A percentile compares a stretch with the other conserved stretches of the same genome.
Conservation (phyloP, 2,797 vertebrate genomes). For the Pangasius krempfi region DNA sequence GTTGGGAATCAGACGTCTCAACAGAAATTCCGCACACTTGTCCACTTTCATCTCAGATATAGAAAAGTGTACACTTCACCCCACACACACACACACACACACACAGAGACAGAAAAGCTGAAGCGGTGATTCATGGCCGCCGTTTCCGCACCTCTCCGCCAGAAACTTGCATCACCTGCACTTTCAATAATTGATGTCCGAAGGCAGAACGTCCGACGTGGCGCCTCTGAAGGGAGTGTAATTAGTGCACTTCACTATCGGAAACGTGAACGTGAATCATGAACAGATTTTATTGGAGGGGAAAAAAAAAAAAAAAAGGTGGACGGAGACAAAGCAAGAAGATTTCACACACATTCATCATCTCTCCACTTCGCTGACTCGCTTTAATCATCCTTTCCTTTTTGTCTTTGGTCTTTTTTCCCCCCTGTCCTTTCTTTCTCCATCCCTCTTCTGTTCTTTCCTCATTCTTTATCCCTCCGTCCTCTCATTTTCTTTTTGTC, state of each 20-base stretch:
- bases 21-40: background rate
- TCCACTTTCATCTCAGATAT: background rate
- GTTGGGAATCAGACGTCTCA: background rate
- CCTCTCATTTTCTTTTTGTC: background rate
- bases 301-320: background rate
- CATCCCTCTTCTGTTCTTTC: background rate
- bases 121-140: constrained; percentile 1
- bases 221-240: constrained; percentile 12
- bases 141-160: background rate
- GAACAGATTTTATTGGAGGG: constrained; percentile 14
- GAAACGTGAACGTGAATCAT: constrained; percentile 12
- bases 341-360: constrained; percentile 27
- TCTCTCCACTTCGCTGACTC: constrained; percentile 18
- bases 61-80: background rate
- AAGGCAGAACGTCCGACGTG: constrained; percentile 5
- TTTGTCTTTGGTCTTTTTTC: background rate
- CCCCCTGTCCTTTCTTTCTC: background rate
- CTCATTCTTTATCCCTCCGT: background rate
- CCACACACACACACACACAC: background rate
- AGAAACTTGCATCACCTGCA: constrained; percentile 20
- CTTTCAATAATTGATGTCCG: constrained; percentile 25
- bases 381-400: constrained; percentile 14
- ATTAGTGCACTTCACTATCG: constrained; percentile 12
- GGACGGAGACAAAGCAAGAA: background rate
- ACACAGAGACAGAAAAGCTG: background rate